Conservation (phyloP, 2,888 invertebrate genomes). For the Hypsopygia costalis region DNA sequence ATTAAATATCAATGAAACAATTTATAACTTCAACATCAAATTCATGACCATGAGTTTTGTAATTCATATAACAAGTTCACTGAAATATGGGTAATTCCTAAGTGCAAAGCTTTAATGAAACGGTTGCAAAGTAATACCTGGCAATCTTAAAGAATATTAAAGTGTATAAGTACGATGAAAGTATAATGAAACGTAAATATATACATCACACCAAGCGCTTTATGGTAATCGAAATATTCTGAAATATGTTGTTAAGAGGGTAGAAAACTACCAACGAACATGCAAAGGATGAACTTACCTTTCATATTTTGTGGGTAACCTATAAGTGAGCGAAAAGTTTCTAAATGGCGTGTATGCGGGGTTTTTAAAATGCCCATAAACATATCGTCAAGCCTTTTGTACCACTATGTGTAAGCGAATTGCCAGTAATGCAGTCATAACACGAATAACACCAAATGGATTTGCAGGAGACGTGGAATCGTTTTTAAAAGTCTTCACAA, state of each 20-base stretch:
- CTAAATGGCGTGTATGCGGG: conserved; percentile 57
- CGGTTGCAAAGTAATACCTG: conserved; percentile 13
- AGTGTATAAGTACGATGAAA: conserved; percentile 31
- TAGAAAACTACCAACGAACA: conserved; percentile 74
- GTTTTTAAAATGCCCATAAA: conserved; percentile 67
- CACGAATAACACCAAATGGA: conserved; percentile 27
- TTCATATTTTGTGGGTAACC: conserved; percentile 68
- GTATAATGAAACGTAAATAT: conserved; percentile 64
- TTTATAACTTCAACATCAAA: no score
- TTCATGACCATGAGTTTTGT: neutral
- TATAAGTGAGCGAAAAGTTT: conserved; percentile 68
- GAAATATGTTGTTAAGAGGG: conserved; percentile 79
- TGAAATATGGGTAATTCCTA: neutral
- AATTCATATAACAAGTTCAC: no score
- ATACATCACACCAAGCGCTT: conserved; percentile 76
- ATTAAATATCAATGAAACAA: neutral
- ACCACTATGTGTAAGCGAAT: conserved; percentile 27
- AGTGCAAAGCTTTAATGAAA: conserved; percentile 3
- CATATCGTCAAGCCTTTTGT: conserved; percentile 58
- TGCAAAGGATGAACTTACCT: conserved; percentile 76
- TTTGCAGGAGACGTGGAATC: conserved; percentile 5
- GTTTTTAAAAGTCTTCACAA: conserved; percentile 19
- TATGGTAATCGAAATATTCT: conserved; percentile 81
- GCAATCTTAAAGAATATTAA: conserved; percentile 9
- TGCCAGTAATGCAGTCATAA: conserved; percentile 21